Base-by-base conservation (phyloP, 2,113 vertebrate genomes). In the Charadrius vociferus region DNA sequence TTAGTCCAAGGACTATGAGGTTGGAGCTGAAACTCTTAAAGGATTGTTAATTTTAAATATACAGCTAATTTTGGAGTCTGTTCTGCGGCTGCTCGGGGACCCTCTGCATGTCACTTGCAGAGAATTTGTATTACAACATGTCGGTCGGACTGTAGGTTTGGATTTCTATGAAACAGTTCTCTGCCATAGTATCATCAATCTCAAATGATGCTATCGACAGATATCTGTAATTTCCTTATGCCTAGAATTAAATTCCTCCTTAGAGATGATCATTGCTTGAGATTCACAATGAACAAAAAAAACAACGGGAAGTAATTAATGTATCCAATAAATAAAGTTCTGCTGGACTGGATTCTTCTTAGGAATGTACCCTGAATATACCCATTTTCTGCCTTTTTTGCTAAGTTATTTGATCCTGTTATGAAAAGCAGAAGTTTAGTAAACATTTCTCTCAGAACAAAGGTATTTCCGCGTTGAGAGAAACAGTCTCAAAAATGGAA, bases 341-440 rank as follows among this genome's bases (percentile, higher is more conserved):
- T 36, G 12, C 19, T 81, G 63, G 23, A 77, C 13, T 47, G 17
- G 19, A n/a, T 86, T 86, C 27, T 81, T 81, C 68, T 68, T 90
- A 55, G 43, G 78, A 68, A 43, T 90, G 10, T 75, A 27, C 23
- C 10, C 24, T 70, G 34, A 73, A 62, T 88, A 58, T 61, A 45
- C 7, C 14, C 6, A 22, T 81, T 70, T 71, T 67, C 41, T 93
- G 20, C 34, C 34, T 80, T 90, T 91, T 87, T 86, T 66, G 4
- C 68, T 8, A 43, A 86, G n/a, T 70, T 6, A 24, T 81, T 88
- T 90, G 21, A 78, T 86, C 32, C 3, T 13, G 7, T 43, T 75
- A 37, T 37, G 39, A 79, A 90, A 88, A 90, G 14, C 17, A 52
- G 23, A 95, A 91, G 61, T 96, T 96, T 75, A 65, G 30, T 59